These are phyloP conservation scores for Entelurus aequoreus DNA, from an alignment of 2,113 vertebrate genomes.

Conservation along the genomic window DNA sequence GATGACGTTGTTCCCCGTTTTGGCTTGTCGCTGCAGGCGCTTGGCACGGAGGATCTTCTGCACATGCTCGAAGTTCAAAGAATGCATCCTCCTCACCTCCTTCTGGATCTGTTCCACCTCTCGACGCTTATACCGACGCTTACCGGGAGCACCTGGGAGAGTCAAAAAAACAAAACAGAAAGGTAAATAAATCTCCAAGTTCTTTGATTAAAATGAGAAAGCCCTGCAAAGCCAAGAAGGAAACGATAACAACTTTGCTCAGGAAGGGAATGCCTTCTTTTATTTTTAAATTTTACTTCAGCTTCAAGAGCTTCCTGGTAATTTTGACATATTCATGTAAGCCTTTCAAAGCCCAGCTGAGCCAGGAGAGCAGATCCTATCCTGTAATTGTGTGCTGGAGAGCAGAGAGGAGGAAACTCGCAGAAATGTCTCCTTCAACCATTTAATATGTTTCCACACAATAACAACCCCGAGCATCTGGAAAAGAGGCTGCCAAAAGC, in stretches of 20 bases:
- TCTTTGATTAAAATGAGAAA: constrained; percentile 35
- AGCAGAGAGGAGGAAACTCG: constrained; percentile 77
- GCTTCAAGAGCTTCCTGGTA: constrained; percentile 69
- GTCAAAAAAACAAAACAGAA: constrained; percentile 8
- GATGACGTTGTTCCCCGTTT: constrained; percentile 98
- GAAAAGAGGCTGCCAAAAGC: constrained; percentile 70
- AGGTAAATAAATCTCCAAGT: constrained; percentile 28
- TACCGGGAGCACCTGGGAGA: constrained; percentile 62
- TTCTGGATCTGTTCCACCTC: constrained; percentile 95
- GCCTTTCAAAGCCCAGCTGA: constrained; percentile 76
- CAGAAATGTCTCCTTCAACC: constrained; percentile 76
- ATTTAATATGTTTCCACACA: constrained; percentile 78
- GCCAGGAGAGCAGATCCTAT: constrained; percentile 70
- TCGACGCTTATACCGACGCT: constrained; percentile 84
- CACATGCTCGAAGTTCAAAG: constrained; percentile 96
- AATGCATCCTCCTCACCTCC: constrained; percentile 90
- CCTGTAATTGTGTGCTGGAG: constrained; percentile 63
- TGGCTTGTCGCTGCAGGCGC: constrained; percentile 96
- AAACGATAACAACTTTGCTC: constrained; percentile 49
- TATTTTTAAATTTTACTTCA: constrained; percentile 25
- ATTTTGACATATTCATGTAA: constrained; percentile 71
- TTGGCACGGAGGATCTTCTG: constrained; percentile 99
- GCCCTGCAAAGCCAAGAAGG: constrained; percentile 41
- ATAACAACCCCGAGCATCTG: constrained; percentile 78
- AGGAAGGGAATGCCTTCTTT: constrained; percentile 30